A percentile compares a stretch with the other conserved stretches of the same genome.
phyloP scores from a whole-genome alignment of 2,113 vertebrate genomes.

The Promerops cafer region DNA sequence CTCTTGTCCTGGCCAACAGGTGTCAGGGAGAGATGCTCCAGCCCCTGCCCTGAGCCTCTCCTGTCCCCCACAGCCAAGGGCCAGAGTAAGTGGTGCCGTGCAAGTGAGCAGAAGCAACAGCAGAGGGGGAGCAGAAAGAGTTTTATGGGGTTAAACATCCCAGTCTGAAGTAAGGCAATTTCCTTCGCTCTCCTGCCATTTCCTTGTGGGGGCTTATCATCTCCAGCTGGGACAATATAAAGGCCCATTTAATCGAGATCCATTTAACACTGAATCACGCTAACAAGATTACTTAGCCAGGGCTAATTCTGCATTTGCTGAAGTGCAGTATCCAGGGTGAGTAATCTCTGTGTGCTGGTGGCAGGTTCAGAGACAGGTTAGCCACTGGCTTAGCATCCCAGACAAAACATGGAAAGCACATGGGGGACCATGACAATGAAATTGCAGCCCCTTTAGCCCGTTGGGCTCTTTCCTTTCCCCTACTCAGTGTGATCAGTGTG shows the following conservation, averaged over 20 bases:
- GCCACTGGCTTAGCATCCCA: conserved; percentile 40
- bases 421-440: conserved; percentile 27
- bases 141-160: conserved; percentile 57
- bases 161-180: conserved; percentile 63
- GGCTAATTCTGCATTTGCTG: conserved; percentile 53
- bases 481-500: not conserved
- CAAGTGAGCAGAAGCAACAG: not conserved
- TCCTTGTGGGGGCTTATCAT: conserved; percentile 63
- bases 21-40: not conserved
- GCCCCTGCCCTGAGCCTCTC: not conserved
- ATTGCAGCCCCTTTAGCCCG: conserved; percentile 10
- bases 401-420: conserved; percentile 50
- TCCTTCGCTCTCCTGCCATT: conserved; percentile 56
- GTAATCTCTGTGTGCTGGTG: conserved; percentile 36
- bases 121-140: not conserved
- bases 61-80: not conserved
- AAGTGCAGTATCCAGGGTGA: conserved; percentile 62
- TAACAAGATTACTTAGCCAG: conserved; percentile 62
- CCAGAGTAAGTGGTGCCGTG: not conserved
- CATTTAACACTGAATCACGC: conserved; percentile 66
- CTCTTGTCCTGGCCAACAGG: not conserved
- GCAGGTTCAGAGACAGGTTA: conserved; percentile 56
- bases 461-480: not conserved
- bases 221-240: conserved; percentile 68
- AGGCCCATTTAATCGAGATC: conserved; percentile 70